These are phyloP conservation scores for Heliconius nattereri DNA, from an alignment of 1,140 invertebrate genomes.

Conservation along the genomic window DNA sequence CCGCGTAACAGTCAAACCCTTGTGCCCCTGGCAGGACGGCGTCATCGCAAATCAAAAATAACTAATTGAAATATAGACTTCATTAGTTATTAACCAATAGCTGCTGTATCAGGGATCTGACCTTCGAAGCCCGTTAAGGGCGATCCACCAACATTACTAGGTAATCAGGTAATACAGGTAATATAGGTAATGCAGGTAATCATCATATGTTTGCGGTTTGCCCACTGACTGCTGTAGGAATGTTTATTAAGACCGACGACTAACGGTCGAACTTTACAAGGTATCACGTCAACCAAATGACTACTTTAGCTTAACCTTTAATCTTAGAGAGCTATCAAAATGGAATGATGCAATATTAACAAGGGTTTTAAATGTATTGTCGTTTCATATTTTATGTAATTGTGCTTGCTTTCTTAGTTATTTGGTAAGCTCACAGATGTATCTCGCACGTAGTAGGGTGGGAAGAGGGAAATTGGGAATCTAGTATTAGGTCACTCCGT, in stretches of 20 bases:
- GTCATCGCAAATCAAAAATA: not conserved
- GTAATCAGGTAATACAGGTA: constrained; percentile 31
- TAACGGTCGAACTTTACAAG: constrained; percentile 16
- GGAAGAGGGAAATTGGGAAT: too few relatives aligned
- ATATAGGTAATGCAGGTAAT: constrained; percentile 22
- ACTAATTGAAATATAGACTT: not conserved
- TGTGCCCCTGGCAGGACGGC: too few relatives aligned
- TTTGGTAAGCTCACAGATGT: too few relatives aligned
- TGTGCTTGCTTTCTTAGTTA: too few relatives aligned
- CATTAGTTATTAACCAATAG: not conserved
- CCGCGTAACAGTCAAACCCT: too few relatives aligned
- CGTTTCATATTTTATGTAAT: not conserved
- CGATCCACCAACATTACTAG: constrained; percentile 1
- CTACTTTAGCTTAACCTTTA: constrained; percentile 6
- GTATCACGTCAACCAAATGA: constrained; percentile 11
- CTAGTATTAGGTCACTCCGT: too few relatives aligned
- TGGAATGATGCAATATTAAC: constrained; percentile 10
- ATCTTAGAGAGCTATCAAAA: not conserved
- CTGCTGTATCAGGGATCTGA: constrained; percentile 12
- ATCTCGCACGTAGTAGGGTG: too few relatives aligned
- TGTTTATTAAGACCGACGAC: constrained; percentile 17
- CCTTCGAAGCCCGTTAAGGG: constrained; percentile 19
- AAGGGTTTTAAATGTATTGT: not conserved
- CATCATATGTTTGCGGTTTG: constrained; percentile 28
- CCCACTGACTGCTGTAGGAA: not conserved